These are phyloP conservation scores for Craniophora ligustri DNA, from an alignment of 2,888 invertebrate genomes.

Conservation along the genomic window DNA sequence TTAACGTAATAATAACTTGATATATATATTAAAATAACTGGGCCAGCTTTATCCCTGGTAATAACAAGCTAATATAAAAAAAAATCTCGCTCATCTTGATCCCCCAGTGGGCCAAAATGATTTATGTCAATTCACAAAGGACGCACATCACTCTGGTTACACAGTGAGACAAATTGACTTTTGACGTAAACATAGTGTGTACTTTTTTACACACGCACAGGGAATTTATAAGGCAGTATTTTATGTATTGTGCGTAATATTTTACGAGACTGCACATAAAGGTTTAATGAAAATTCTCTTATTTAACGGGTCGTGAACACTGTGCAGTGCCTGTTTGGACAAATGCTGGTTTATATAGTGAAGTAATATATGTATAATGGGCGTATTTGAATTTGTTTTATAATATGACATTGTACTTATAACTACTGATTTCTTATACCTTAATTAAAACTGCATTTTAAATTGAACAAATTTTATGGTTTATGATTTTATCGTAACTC, in stretches of 20 bases:
- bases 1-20: too few relatives aligned
- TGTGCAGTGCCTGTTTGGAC: slow-evolving; percentile 6
- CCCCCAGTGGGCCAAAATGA: slow-evolving; percentile 47
- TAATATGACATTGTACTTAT: too few relatives aligned
- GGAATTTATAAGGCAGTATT: slow-evolving; percentile 53
- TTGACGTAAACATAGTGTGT: slow-evolving; percentile 58
- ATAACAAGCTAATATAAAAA: slow-evolving; percentile 45
- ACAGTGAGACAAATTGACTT: slow-evolving; percentile 61
- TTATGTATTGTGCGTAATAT: slow-evolving; percentile 46
- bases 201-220: slow-evolving; percentile 54
- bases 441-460: too few relatives aligned
- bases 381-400: neutral
- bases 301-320: slow-evolving; percentile 32
- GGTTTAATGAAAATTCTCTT: slow-evolving; percentile 35
- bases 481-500: too few relatives aligned
- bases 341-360: slow-evolving; percentile 1
- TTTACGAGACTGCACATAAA: slow-evolving; percentile 43
- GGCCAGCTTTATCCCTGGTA: slow-evolving; percentile 12
- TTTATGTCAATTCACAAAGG: slow-evolving; percentile 53
- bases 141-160: slow-evolving; percentile 50
- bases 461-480: too few relatives aligned
- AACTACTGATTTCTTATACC: too few relatives aligned
- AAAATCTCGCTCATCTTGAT: slow-evolving; percentile 30
- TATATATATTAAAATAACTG: slow-evolving; percentile 13
- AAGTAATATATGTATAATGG: neutral